Evolutionary conservation across 2,113 vertebrate species (phyloP).

Genomic region (Oryzias melastigma): DNA sequence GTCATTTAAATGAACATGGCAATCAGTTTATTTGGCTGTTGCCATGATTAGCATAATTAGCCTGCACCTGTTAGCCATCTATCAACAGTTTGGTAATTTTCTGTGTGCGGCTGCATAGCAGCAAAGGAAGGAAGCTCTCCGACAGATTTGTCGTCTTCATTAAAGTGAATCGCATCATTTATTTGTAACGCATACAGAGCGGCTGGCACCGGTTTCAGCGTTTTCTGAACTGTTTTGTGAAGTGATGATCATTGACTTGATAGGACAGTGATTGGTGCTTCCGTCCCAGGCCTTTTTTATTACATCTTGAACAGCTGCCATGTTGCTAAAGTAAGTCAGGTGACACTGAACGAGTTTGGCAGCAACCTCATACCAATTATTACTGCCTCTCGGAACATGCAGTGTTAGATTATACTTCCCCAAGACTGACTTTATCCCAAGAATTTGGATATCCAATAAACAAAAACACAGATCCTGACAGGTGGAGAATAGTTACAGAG

Average conservation of each 20-base stretch:
- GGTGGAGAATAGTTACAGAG: slow-evolving; percentile 29
- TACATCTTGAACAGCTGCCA: neutral
- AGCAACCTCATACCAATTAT: neutral
- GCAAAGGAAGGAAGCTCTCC: slow-evolving; percentile 43
- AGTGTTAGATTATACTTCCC: neutral
- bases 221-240: slow-evolving; percentile 17
- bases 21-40: slow-evolving; percentile 78
- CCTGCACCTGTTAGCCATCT: slow-evolving; percentile 73
- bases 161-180: slow-evolving; percentile 24
- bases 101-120: slow-evolving; percentile 50
- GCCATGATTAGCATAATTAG: slow-evolving; percentile 74
- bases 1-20: slow-evolving; percentile 78
- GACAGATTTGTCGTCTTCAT: slow-evolving; percentile 57
- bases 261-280: neutral
- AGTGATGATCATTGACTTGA: slow-evolving; percentile 20
- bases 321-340: slow-evolving; percentile 4
- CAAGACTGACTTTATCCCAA: too few species aligned
- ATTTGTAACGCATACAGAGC: slow-evolving; percentile 34
- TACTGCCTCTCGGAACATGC: neutral
- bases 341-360: neutral
- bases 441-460: neutral
- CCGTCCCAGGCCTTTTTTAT: too few species aligned
- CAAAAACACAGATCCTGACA: slow-evolving; percentile 18
- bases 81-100: slow-evolving; percentile 73
- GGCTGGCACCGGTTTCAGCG: slow-evolving; percentile 15